Evolutionary conservation across 2,888 invertebrate genomes (phyloP), one percentile per base, ranked within the genome.

Genomic region (Drosophila fulvimacula): DNA sequence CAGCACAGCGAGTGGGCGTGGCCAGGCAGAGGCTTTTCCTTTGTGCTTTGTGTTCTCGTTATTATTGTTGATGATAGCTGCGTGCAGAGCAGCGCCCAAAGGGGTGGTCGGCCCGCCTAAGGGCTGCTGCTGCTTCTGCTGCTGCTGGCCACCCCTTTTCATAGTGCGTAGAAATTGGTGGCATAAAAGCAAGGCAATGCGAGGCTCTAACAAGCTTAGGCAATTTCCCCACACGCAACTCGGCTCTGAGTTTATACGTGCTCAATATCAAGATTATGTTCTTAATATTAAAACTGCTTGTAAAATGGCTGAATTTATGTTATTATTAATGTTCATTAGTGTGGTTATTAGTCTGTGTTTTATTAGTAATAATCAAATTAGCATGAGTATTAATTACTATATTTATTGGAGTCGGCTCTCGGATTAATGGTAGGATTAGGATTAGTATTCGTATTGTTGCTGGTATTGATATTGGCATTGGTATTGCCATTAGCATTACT

Each of bases 61-160:
- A 72, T 78, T 67, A 48, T 72, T 69, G 68, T 63, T 69, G 77
- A 65, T 81, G 81, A 81, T 80, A 73, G 79, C 70, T 79, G 71
- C 65, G 81, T 81, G 69, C 48, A 30, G 17, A 63, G 80, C 68
- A 70, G 58, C 66, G 62, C 71, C 53, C 41, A 38, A 53, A 65
- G 65, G 69, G 79, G 53, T 78, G 65, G 63, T 44, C 46, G 73
- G 34, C 5, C 30, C 32, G 32, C 39, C 27, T 1, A 38, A 63
- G 19, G 60, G 41, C 58, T 57, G 39, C 59, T 56, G 15, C 13
- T 17, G n/a, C 17, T 17, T 10, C 17, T 17, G 34, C 41, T 30
- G 13, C 41, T 24, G 56, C 9, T 10, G 58, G 65, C 58, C 74
- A 74, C 46, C 79, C 74, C 62, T 75, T 75, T 73, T 49, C 41